Base-by-base conservation (phyloP, 2,797 vertebrate species). In the Perdix hodgsoniae region DNA sequence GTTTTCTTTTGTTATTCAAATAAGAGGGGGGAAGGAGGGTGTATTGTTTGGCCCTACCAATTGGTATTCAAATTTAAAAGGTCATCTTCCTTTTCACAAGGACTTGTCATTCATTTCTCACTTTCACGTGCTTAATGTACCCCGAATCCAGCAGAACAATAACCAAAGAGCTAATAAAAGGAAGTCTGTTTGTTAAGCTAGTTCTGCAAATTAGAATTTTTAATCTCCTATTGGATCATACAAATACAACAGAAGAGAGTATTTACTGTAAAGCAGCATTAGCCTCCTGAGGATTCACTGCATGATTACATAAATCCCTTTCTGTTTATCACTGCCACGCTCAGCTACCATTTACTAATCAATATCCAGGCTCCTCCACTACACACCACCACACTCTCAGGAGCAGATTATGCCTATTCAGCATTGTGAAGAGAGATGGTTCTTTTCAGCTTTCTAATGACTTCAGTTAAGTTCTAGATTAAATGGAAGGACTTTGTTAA, bases 191-290 rank as follows among this genome's bases (percentile, higher is more conserved):
- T 76, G 52, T 69, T 59, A 72, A 61, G 52, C 70, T 37, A 37
- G 56, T 84, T 94, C 84, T 31, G 22, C 60, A 40, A 84, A 73
- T 71, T 44, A 82, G 47, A 91, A 84, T 37, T 47, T 7, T 2
- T 79, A 88, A 83, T 52, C 21, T 88, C 49, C 78, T 71, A 17
- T 50, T 61, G 78, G 49, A 90, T 52, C 44, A 35, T 14, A 71
- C 13, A 79, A 93, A 73, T 11, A 37, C 40, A 86, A 76, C 3
- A 69, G 77, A 91, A 91, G 3, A 61, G 13, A 86, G 18, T 40
- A 69, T 52, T 92, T 86, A 39, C 70, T 71, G 42, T 72, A 91
- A 86, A 82, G 80, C 66, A 93, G 52, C 71, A 80, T 57, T 64
- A 79, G 37, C 40, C 65, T 91, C 71, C 86, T n/a, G 39, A 88